phyloP scores from a whole-genome alignment of 30 jellyfish, hydroid and myxozoan genomes.

The Aurelia sp. region DNA sequence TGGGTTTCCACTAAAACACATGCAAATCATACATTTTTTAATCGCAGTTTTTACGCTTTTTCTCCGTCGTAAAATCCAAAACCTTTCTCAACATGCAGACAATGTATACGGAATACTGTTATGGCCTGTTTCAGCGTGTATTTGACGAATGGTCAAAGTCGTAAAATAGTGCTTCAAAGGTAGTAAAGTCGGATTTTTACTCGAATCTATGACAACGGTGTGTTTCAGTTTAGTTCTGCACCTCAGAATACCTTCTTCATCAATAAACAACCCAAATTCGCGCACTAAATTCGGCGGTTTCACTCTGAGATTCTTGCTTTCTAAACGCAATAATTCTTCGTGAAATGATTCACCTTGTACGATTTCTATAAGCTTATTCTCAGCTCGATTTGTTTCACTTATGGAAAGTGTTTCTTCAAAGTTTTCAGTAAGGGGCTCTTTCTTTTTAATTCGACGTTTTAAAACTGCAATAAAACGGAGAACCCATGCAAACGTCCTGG shows the following conservation, averaged over 20 bases:
- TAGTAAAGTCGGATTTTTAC: background rate
- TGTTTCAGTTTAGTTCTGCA: conserved; percentile 13
- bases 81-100: conserved; percentile 23
- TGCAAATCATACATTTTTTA: background rate
- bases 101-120: conserved; percentile 17
- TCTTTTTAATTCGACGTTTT: background rate
- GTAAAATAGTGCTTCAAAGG: conserved; percentile 10
- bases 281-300: conserved; percentile 24
- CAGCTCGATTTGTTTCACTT: conserved; percentile 2
- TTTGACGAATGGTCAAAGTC: conserved; percentile 12
- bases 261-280: conserved; percentile 19
- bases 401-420: conserved; percentile 9
- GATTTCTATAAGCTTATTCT: conserved; percentile 1
- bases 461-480: no score
- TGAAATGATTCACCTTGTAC: conserved; percentile 10
- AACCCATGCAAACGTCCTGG: no score
- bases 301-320: background rate
- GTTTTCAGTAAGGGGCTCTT: background rate
- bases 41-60: conserved; percentile 1
- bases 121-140: conserved; percentile 17
- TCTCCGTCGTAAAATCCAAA: conserved; percentile 19
- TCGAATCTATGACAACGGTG: conserved; percentile 9
- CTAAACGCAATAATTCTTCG: background rate
- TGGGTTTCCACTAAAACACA: background rate
- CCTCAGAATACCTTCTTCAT: conserved; percentile 13